Base-by-base conservation (phyloP, 2,888 invertebrate genomes). In the Elmis aenea region DNA sequence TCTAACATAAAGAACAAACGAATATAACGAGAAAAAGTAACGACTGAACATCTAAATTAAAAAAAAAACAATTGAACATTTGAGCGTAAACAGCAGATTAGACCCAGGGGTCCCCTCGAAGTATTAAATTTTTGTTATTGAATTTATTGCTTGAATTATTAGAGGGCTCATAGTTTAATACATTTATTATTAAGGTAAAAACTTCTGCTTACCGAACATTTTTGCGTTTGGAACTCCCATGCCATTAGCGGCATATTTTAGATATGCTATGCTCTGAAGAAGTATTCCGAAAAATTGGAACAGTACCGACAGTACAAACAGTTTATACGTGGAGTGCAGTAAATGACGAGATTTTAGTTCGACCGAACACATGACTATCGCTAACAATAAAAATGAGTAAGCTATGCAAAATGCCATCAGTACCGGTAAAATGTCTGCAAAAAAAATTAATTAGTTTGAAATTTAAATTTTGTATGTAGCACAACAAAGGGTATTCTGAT, bases 311-410 rank as follows among this genome's bases (percentile, higher is more conserved):
- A 75, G 55, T 20, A 88, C 74, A 60, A 85, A 94, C 55, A 94
- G 66, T 61, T 91, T 90, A 70, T 91, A 94, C 0, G 93, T 92
- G 1, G 86, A 76, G 62, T 94, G 93, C 21, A 92, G 74, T 1
- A 94, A 69, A 57, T 91, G 87, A 2, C 90, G 74, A 0, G 83
- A 75, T 56, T 82, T 82, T 3, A 93, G 67, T 58, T 88, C 83
- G 18, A 84, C 79, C 61, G 82, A 73, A 64, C 88, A 83, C 48
- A 87, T 74, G 34, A 85, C 75, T 13, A 87, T 80, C 0, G 83
- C 77, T 12, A 85, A 65, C 48, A 86, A 69, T 2, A 92, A 70
- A 23, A 88, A 65, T 1, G 83, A 69, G 61, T 92, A 89, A 0
- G 81, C 75, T 14, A 85, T 71, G 1, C 81, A 74, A 59, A 86